Evolutionary conservation across 2,888 invertebrate species (phyloP).

Genomic region (Gisinianus flammeolus): DNA sequence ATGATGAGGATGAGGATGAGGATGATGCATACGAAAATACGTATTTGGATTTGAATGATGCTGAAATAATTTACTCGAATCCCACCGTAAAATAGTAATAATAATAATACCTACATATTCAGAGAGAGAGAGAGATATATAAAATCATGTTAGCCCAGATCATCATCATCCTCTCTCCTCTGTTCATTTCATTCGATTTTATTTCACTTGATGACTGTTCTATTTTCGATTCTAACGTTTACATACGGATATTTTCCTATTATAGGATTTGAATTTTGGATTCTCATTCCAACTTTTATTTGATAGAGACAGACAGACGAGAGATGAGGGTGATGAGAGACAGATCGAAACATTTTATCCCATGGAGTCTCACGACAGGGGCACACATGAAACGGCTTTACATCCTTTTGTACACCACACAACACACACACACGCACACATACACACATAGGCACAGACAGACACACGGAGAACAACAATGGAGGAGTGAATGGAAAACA

Average conservation of each 20-base stretch:
- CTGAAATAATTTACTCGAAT: too few species aligned
- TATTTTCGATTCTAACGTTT: too few species aligned
- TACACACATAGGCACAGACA: background rate
- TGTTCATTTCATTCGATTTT: too few species aligned
- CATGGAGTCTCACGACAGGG: constrained; percentile 30
- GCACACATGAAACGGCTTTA: constrained; percentile 28
- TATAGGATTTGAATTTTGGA: background rate
- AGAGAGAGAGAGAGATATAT: background rate
- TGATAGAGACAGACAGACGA: background rate
- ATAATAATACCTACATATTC: background rate
- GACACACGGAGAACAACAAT: background rate
- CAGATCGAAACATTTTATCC: constrained; percentile 40
- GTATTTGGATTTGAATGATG: too few species aligned
- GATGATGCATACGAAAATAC: too few species aligned
- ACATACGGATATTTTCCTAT: too few species aligned
- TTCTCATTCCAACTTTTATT: too few species aligned
- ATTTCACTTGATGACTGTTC: too few species aligned
- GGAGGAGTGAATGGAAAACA: constrained; percentile 20
- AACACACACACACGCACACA: constrained; percentile 9
- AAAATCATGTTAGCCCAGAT: background rate
- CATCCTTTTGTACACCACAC: background rate
- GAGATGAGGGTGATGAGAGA: constrained; percentile 28
- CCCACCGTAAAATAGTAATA: background rate
- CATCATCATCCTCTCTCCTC: background rate
- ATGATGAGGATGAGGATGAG: too few species aligned